These are phyloP conservation scores for Boulengerochromis microlepis DNA, from an alignment of 2,113 vertebrate genomes.

Conservation along the genomic window DNA sequence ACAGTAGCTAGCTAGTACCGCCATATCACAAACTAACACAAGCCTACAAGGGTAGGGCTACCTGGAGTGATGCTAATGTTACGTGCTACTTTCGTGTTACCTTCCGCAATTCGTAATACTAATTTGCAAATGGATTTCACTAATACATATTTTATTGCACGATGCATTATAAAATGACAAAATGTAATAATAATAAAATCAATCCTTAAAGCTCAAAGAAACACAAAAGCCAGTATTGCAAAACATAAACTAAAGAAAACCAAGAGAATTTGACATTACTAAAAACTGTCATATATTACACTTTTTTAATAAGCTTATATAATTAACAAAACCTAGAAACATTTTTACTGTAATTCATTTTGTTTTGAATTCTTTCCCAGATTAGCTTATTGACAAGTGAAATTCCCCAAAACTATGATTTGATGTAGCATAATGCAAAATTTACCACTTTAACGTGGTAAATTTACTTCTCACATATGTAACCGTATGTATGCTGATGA, in stretches of 20 bases:
- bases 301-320: not conserved
- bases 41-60: fast-evolving
- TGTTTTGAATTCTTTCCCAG: not conserved
- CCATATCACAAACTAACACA: not conserved
- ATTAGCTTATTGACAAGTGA: not conserved
- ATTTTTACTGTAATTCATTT: not conserved
- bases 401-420: not conserved
- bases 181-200: not conserved
- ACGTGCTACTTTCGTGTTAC: not conserved
- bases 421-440: not conserved
- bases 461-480: not conserved
- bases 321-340: not conserved
- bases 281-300: not conserved
- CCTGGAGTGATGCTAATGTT: not conserved
- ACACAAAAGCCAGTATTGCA: not conserved
- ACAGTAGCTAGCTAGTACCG: not conserved
- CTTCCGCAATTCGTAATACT: not conserved
- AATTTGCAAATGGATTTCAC: not conserved
- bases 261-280: not conserved
- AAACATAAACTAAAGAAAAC: not conserved
- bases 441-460: not conserved
- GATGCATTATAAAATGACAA: not conserved
- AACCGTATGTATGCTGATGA: not conserved
- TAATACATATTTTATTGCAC: not conserved
- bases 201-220: not conserved